These are phyloP conservation scores for Typhlomys cinereus DNA, from an alignment of 2,113 vertebrate species.

Conservation along the genomic window DNA sequence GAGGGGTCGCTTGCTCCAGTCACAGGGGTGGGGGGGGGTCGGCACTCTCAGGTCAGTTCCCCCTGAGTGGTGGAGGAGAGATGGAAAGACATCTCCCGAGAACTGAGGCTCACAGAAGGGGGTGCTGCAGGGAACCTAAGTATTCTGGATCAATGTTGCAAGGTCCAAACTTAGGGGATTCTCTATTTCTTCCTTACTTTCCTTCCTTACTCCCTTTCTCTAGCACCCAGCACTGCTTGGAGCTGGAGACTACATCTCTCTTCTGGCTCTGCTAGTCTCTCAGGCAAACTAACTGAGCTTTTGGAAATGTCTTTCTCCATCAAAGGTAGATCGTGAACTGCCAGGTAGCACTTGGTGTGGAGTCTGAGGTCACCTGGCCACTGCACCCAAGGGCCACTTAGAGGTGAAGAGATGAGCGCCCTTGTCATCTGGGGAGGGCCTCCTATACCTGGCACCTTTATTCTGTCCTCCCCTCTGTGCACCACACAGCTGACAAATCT, in stretches of 20 bases:
- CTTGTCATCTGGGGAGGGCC: neutral
- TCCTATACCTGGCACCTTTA: too few relatives aligned
- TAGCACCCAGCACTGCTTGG: neutral
- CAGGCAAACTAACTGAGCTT: neutral
- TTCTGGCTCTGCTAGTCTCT: neutral
- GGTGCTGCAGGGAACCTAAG: neutral
- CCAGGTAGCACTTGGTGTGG: neutral
- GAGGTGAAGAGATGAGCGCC: neutral
- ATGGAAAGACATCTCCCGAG: neutral
- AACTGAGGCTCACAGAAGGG: neutral
- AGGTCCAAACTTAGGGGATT: neutral
- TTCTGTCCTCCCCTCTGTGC: accelerated
- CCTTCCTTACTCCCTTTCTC: neutral
- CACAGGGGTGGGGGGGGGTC: neutral
- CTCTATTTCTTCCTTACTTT: neutral
- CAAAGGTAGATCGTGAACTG: neutral
- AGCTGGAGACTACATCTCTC: neutral
- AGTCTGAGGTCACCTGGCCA: neutral
- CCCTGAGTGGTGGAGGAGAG: neutral
- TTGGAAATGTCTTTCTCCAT: neutral
- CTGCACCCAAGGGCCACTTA: neutral
- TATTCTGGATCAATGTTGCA: neutral
- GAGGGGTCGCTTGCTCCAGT: neutral
- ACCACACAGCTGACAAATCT: neutral
- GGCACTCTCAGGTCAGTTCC: neutral